Conservation (phyloP, 2,797 vertebrate genomes). For the Parotocinclus haroldoi region DNA sequence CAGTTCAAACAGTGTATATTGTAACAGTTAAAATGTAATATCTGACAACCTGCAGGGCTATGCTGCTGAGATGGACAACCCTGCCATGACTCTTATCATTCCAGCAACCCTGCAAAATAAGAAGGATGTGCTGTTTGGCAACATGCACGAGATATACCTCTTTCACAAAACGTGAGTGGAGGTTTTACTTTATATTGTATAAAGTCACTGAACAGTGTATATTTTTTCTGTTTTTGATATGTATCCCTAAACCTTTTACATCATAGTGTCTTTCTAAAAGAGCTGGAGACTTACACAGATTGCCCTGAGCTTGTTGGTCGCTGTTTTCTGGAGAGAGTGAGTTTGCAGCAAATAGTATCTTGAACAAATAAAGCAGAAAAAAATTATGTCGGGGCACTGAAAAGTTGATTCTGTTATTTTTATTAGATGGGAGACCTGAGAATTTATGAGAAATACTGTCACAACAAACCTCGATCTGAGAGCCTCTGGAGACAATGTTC, state of each 20-base stretch:
- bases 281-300: conserved; percentile 87
- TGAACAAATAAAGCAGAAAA: not conserved
- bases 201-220: no score
- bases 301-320: conserved; percentile 91
- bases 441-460: conserved; percentile 98
- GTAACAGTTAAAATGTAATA: not conserved
- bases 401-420: not conserved
- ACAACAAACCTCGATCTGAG: conserved; percentile 97
- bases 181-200: not conserved
- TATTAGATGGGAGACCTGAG: conserved; percentile 93
- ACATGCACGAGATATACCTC: conserved; percentile 96
- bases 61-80: conserved; percentile 94
- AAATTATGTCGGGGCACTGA: not conserved
- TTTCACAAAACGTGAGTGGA: conserved; percentile 88
- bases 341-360: conserved; percentile 41
- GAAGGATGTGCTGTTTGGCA: conserved; percentile 92
- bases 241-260: no score
- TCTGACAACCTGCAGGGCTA: conserved; percentile 78
- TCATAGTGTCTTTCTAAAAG: conserved; percentile 87
- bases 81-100: conserved; percentile 83
- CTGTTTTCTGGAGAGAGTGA: conserved; percentile 91
- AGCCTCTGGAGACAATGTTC: conserved; percentile 97
- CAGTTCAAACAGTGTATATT: not conserved
- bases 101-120: conserved; percentile 86
- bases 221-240: not conserved